Evolutionary conservation across 2,113 vertebrate genomes (phyloP).

Genomic region (Leptobrachium ailaonicum): DNA sequence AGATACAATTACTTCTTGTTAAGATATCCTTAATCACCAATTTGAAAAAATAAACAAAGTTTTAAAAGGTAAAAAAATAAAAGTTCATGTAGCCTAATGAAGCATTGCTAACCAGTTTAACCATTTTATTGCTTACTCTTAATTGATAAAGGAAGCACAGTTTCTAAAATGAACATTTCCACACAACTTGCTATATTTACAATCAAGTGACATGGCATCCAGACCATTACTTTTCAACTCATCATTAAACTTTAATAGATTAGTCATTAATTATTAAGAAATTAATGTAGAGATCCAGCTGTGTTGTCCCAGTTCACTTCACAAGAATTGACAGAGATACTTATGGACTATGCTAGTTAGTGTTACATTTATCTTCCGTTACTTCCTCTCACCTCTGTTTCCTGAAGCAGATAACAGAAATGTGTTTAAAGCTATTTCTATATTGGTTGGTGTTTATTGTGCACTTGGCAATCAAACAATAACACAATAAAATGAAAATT

Average conservation of each 20-base stretch:
- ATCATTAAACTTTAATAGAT: slow-evolving; percentile 79
- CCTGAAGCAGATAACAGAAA: slow-evolving; percentile 50
- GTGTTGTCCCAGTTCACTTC: slow-evolving; percentile 68
- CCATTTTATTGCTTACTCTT: not conserved
- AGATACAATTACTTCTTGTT: too few species aligned
- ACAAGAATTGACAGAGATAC: slow-evolving; percentile 55
- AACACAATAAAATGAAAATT: too few species aligned
- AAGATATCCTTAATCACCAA: too few species aligned
- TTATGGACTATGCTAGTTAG: slow-evolving; percentile 40
- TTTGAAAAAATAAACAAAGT: too few species aligned
- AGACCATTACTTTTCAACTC: slow-evolving; percentile 69
- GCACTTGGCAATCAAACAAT: too few species aligned
- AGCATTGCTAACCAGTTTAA: not conserved
- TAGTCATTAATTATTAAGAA: slow-evolving; percentile 78
- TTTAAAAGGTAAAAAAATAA: too few species aligned
- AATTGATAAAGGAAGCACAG: slow-evolving; percentile 16
- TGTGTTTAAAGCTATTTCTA: slow-evolving; percentile 53
- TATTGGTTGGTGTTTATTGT: not conserved
- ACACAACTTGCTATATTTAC: slow-evolving; percentile 67
- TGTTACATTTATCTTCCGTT: slow-evolving; percentile 45
- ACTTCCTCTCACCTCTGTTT: slow-evolving; percentile 44
- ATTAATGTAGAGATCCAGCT: slow-evolving; percentile 74
- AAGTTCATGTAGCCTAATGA: too few species aligned
- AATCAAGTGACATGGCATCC: slow-evolving; percentile 70
- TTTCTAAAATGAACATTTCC: slow-evolving; percentile 60